phyloP scores from a whole-genome alignment of 2,797 vertebrate genomes.

The Dipus sagitta region DNA sequence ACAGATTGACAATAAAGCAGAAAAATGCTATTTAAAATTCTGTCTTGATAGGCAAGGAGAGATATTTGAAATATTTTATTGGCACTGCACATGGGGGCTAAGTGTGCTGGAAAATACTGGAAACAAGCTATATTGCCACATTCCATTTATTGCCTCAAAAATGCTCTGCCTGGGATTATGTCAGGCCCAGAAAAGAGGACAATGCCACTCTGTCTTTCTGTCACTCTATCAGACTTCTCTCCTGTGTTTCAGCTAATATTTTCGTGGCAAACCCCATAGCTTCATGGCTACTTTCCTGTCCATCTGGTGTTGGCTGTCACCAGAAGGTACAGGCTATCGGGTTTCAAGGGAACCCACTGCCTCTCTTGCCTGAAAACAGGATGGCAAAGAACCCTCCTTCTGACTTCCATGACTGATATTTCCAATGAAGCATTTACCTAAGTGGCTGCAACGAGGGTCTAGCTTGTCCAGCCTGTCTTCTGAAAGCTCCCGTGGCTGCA shows the following conservation, averaged over 20 bases:
- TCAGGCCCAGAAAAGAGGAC: conserved; percentile 66
- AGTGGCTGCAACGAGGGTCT: conserved; percentile 86
- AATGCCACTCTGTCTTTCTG: conserved; percentile 52
- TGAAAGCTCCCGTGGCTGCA: conserved; percentile 89
- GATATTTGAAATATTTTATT: conserved; percentile 81
- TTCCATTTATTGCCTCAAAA: conserved; percentile 74
- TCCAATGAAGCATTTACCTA: conserved; percentile 86
- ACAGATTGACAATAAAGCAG: conserved; percentile 81
- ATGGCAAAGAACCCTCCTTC: conserved; percentile 46
- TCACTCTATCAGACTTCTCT: conserved; percentile 66
- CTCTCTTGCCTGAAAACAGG: conserved; percentile 66
- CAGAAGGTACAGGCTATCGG: conserved; percentile 85
- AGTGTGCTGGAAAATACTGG: conserved; percentile 63
- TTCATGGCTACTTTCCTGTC: conserved; percentile 79
- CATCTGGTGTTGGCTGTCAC: conserved; percentile 86
- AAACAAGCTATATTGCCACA: conserved; percentile 49
- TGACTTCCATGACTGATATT: conserved; percentile 50
- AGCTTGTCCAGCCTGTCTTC: conserved; percentile 89
- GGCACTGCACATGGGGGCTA: conserved; percentile 43
- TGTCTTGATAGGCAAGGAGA: conserved; percentile 67
- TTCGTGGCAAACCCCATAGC: conserved; percentile 69
- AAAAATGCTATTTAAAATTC: conserved; percentile 82
- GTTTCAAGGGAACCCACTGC: conserved; percentile 79
- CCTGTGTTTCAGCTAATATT: conserved; percentile 73
- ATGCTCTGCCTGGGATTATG: conserved; percentile 65